These are phyloP conservation scores for Synergus itoensis DNA, from an alignment of 2,888 invertebrate species.

Conservation along the genomic window DNA sequence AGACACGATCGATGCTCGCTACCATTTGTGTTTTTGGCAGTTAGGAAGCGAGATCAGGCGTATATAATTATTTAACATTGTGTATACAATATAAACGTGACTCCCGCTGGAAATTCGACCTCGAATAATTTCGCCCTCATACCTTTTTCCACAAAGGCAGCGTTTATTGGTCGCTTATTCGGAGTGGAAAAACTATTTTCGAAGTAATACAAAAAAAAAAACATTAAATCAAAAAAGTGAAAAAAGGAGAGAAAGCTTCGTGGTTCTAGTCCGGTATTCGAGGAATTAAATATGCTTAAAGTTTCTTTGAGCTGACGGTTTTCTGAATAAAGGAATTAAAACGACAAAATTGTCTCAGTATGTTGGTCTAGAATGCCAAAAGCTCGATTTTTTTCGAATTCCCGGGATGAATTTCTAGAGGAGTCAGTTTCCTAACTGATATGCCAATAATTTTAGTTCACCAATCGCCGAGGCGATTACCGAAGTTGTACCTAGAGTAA, in stretches of 20 bases:
- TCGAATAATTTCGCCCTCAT: background rate
- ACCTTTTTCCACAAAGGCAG: conserved; percentile 2
- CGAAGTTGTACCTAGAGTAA: conserved; percentile 23
- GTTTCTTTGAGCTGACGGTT: conserved; percentile 13
- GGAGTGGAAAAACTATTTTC: conserved; percentile 1
- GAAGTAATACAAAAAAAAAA: background rate
- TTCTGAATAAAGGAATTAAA: conserved; percentile 12
- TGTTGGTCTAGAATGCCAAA: background rate
- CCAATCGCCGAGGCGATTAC: conserved; percentile 51
- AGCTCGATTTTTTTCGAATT: conserved; percentile 38
- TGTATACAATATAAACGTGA: conserved; percentile 54
- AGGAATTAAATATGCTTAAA: conserved; percentile 20
- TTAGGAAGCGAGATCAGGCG: conserved; percentile 52
- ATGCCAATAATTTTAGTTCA: conserved; percentile 58
- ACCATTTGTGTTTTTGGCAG: conserved; percentile 53
- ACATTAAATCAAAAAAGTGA: background rate
- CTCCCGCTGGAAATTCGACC: conserved; percentile 64
- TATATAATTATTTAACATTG: conserved; percentile 47
- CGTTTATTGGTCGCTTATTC: conserved; percentile 4
- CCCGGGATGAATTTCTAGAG: conserved; percentile 40
- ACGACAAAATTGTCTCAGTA: conserved; percentile 4
- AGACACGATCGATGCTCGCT: conserved; percentile 50
- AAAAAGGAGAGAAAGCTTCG: background rate
- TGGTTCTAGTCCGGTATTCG: conserved; percentile 15
- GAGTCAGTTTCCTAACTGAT: conserved; percentile 55